Base-by-base conservation (phyloP, 2,888 invertebrate species). In the Lampropteryx suffumata region DNA sequence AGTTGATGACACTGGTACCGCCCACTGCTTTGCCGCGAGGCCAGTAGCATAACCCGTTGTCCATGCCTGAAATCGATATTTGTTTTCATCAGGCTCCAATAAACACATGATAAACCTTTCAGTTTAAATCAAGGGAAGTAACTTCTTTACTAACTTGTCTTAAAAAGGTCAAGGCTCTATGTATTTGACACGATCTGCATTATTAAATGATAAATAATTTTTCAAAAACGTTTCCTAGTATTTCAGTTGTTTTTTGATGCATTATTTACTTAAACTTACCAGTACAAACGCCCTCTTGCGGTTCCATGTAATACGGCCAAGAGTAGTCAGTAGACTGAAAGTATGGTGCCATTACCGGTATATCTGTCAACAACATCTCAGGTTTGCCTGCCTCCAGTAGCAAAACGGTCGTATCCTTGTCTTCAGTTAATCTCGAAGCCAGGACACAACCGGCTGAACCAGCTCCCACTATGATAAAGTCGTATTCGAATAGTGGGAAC, bases 261-360 rank as follows among this genome's bases (percentile, higher is more conserved):
- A 17, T 2, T 24, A 24, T 7, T 3, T 2, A 7, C 1, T 29
- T 2, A 17, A 12, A 37, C 50, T 60, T 58, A 90, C 93, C 92
- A 42, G 86, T 80, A 51, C 95, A 95, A 0, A 93, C 91, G 11
- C 85, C 85, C 0, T 87, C 82, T 63, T 95, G 94, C 0, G 92
- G 92, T 62, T 93, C 92, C 55, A 94, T 93, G 35, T 91, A 91
- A 76, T 94, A 95, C 36, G 92, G 92, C 95, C 95, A 95, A 58
- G 94, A 92, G 65, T 93, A 93, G 33, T 92, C 91, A 0, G 93
- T 92, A 32, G 91, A 73, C 62, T 93, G 93, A 40, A 93, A 91
- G 67, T 90, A 91, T 0, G 91, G 88, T 0, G 92, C 92, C 44
- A 93, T 48, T 0, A 89, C 75, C 0, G 93, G 93, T 3, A 93